phyloP scores from a whole-genome alignment of 2,888 invertebrate genomes.

The Cabera pusaria region DNA sequence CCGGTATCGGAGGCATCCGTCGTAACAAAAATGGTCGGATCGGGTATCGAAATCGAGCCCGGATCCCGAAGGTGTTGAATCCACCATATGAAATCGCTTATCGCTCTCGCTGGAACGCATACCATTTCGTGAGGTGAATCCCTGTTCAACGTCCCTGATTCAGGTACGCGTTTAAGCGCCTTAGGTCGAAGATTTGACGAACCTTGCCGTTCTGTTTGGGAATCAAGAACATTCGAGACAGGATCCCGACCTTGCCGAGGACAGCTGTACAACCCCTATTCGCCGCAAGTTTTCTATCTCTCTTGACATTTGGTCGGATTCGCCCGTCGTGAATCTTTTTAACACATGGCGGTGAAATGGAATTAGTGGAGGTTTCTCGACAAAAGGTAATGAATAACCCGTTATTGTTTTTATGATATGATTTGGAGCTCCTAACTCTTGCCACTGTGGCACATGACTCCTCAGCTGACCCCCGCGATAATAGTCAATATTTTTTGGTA shows the following conservation, averaged over 20 bases:
- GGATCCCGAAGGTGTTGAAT: constrained; percentile 1
- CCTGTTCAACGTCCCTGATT: constrained; percentile 8
- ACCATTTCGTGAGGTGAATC: neutral
- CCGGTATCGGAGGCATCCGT: constrained; percentile 35
- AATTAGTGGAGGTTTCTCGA: constrained; percentile 20
- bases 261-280: too few relatives aligned
- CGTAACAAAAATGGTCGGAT: constrained; percentile 21
- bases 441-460: constrained; percentile 1
- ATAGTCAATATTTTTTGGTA: constrained; percentile 7
- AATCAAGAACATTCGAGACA: constrained; percentile 6
- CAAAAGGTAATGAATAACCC: constrained; percentile 23
- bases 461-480: constrained; percentile 16
- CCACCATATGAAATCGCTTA: constrained; percentile 27
- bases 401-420: constrained; percentile 18
- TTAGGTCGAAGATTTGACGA: constrained; percentile 26
- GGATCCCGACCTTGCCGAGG: constrained; percentile 1
- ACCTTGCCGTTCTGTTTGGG: constrained; percentile 20
- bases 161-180: constrained; percentile 19
- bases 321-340: neutral
- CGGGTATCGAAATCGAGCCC: constrained; percentile 11
- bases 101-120: neutral
- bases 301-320: too few relatives aligned
- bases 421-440: constrained; percentile 4
- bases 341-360: constrained; percentile 1
- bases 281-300: too few relatives aligned